phyloP scores from a whole-genome alignment of 1,140 invertebrate species.

The Glossosoma conforme region DNA sequence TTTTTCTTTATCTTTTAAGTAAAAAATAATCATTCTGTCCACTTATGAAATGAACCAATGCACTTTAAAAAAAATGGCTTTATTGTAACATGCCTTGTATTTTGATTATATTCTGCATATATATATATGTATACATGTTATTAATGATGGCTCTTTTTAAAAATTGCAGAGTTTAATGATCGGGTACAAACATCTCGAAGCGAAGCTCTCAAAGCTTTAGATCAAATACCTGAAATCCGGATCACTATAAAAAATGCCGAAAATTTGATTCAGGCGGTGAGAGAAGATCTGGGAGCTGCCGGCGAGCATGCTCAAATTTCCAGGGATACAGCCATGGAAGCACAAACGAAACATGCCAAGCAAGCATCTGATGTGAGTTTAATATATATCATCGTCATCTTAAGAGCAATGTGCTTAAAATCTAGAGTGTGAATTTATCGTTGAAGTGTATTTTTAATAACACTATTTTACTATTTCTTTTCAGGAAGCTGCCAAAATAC shows the following conservation, averaged over 20 bases:
- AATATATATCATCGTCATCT: conserved; percentile 6
- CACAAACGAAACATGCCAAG: conserved; percentile 66
- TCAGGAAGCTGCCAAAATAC: conserved; percentile 19
- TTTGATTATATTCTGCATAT: too few relatives aligned
- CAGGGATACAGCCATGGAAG: conserved; percentile 68
- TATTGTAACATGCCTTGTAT: too few relatives aligned
- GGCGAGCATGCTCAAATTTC: conserved; percentile 74
- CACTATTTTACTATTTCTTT: background rate
- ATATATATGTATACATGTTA: conserved; percentile 1
- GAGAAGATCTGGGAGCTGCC: conserved; percentile 63
- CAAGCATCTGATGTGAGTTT: conserved; percentile 64
- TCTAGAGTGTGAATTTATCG: background rate
- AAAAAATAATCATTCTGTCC: background rate
- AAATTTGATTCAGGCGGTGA: conserved; percentile 57
- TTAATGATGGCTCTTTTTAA: too few relatives aligned
- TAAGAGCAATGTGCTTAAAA: background rate
- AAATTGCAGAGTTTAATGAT: conserved; percentile 81
- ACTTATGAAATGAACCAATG: too few relatives aligned
- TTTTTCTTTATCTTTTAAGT: background rate
- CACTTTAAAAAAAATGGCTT: too few relatives aligned
- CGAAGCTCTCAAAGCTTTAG: conserved; percentile 66
- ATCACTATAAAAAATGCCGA: conserved; percentile 51
- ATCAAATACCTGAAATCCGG: conserved; percentile 70
- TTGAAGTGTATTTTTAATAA: background rate
- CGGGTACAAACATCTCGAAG: conserved; percentile 76